phyloP scores from a whole-genome alignment of 1,140 invertebrate genomes.

The Rhyzopertha dominica region DNA sequence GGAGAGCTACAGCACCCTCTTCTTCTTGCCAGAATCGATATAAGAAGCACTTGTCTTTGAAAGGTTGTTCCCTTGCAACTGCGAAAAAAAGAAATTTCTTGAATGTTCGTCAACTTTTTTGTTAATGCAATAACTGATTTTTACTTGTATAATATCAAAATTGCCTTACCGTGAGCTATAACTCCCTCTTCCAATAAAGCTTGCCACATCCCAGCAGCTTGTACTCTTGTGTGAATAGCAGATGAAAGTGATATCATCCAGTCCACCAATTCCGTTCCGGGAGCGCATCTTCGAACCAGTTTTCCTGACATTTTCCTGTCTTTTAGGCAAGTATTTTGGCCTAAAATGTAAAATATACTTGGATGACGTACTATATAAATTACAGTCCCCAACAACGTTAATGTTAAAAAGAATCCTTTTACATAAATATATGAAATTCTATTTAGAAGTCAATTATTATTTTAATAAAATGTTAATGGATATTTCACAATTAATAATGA shows the following conservation, averaged over 20 bases:
- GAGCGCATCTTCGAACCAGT: conserved; percentile 54
- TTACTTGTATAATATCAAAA: too few relatives aligned
- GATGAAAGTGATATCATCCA: conserved; percentile 62
- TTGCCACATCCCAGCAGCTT: conserved; percentile 80
- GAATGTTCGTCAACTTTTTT: background rate
- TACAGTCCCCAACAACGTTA: too few relatives aligned
- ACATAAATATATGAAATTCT: too few relatives aligned
- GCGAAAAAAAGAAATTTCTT: conserved; percentile 21
- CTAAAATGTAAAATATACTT: too few relatives aligned
- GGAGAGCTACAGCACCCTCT: conserved; percentile 49
- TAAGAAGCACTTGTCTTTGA: conserved; percentile 79
- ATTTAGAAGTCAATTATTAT: too few relatives aligned
- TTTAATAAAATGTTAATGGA: too few relatives aligned
- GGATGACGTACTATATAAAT: too few relatives aligned
- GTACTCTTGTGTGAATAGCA: conserved; percentile 58
- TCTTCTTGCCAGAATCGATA: conserved; percentile 77
- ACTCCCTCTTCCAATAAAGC: conserved; percentile 78
- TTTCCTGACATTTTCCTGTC: conserved; percentile 55
- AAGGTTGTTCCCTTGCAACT: conserved; percentile 77
- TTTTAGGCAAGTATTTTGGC: conserved; percentile 51
- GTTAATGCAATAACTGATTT: background rate
- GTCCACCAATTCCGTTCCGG: conserved; percentile 69
- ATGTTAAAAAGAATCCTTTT: too few relatives aligned
- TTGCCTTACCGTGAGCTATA: conserved; percentile 62
- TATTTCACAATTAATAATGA: too few relatives aligned